Evolutionary conservation across 2,888 invertebrate species (phyloP).

Genomic region (Isoperla grammatica): DNA sequence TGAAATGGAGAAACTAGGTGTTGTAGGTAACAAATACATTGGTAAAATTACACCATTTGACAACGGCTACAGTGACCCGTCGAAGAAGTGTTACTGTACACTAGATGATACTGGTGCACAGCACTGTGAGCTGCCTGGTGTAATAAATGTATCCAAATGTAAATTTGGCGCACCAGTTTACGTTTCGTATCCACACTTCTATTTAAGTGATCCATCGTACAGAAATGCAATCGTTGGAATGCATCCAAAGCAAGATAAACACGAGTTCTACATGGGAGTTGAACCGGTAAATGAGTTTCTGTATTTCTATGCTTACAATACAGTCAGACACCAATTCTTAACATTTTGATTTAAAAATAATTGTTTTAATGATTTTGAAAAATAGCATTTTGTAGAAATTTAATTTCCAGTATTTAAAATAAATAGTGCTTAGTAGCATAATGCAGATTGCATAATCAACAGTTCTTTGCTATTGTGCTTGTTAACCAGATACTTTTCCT

Average conservation of each 20-base stretch:
- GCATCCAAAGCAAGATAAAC: constrained; percentile 54
- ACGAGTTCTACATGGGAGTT: constrained; percentile 60
- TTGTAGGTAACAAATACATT: constrained; percentile 49
- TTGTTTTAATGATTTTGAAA: not conserved
- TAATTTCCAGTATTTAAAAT: constrained; percentile 1
- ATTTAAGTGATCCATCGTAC: constrained; percentile 63
- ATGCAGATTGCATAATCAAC: too few relatives aligned
- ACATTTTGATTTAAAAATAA: not conserved
- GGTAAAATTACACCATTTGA: constrained; percentile 55
- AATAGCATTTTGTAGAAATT: not conserved
- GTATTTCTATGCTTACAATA: not conserved
- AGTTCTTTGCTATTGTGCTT: too few relatives aligned
- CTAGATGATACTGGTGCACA: constrained; percentile 29
- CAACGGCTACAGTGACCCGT: constrained; percentile 57
- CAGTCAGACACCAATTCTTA: too few relatives aligned
- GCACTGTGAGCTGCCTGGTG: constrained; percentile 46
- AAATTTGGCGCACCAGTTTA: constrained; percentile 77
- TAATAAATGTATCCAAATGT: constrained; percentile 67
- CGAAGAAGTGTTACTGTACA: constrained; percentile 61
- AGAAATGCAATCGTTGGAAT: constrained; percentile 58
- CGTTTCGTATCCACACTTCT: constrained; percentile 78
- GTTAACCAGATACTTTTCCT: too few relatives aligned
- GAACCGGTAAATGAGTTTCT: constrained; percentile 55
- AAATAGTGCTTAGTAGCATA: too few relatives aligned
- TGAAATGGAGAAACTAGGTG: constrained; percentile 42